Base-by-base conservation (phyloP, 2,113 vertebrate genomes). In the Hydrochoerus hydrochaeris region DNA sequence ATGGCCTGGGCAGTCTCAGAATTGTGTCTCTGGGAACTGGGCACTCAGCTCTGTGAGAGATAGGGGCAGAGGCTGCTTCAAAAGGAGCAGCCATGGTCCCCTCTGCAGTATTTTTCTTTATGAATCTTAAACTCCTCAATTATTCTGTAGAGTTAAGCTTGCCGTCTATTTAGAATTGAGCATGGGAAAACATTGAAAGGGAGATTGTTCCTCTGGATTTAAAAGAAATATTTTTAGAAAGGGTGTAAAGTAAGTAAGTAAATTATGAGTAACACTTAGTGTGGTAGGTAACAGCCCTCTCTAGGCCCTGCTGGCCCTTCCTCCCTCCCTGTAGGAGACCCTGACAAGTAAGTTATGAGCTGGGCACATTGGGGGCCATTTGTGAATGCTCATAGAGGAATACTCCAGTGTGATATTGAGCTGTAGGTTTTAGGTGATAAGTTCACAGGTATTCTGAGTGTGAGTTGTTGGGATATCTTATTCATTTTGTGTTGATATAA, bases 1-100 rank as follows among this genome's bases (percentile, higher is more conserved):
- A 85, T 19, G 0, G 96, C 96, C 96, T 97, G 97, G 98, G 97
- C 80, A 46, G 85, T 93, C 92, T 96, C 94, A 96, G 98, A 97
- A 96, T 95, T 83, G 88, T 0, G 94, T 98, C 98, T 95, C 96
- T 71, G 91, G 97, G 97, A 97, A 98, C 94, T 67, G 60, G 90
- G 57, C 93, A 35, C 78, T 88, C 81, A 95, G 82, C 85, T 91
- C 60, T 32, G 0, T 35, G 89, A 83, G 96, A 84, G 93, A 86
- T 20, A 65, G n/a, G 60, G 35, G 32, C 13, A 13, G 1, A 35
- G 32, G 2, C 58, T 92, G 77, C 88, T 57, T 20, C 16, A 14
- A 85, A 85, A 94, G 38, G 30, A 92, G n/a, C 44, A 38, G 52
- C 12, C 54, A 62, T n/a, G 1, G 22, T 77, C 62, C 32, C 65